A percentile compares a stretch with the other conserved stretches of the same genome.
phyloP scores from a whole-genome alignment of 2,888 invertebrate genomes.

The Sinhomidia bicolor region DNA sequence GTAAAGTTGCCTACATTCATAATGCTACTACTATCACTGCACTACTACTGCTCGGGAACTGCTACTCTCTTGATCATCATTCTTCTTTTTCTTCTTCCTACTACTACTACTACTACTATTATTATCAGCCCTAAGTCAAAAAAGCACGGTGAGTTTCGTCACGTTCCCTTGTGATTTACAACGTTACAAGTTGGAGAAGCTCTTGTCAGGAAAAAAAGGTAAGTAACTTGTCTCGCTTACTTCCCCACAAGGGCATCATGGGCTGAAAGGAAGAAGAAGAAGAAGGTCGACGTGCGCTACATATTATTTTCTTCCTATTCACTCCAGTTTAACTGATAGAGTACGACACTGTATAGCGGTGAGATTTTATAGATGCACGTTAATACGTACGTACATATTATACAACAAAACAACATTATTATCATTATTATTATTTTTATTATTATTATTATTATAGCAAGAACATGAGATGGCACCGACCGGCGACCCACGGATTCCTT shows the following conservation, averaged over 20 bases:
- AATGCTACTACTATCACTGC: not conserved
- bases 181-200: slow-evolving; percentile 17
- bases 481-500: too few species aligned
- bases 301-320: too few species aligned
- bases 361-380: too few species aligned
- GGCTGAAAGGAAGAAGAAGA: not conserved
- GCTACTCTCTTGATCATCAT: too few species aligned
- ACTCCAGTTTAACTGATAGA: too few species aligned
- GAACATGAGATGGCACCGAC: too few species aligned
- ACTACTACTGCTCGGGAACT: not conserved
- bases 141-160: slow-evolving; percentile 42
- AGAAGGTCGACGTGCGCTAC: not conserved
- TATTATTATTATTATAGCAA: not conserved
- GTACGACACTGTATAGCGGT: too few species aligned
- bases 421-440: too few species aligned
- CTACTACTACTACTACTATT: too few species aligned
- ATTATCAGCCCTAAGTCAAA: slow-evolving; percentile 44
- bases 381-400: too few species aligned
- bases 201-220: slow-evolving; percentile 28
- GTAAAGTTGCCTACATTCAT: slow-evolving; percentile 16
- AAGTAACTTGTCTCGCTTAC: slow-evolving; percentile 38
- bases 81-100: too few species aligned
- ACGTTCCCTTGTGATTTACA: slow-evolving; percentile 64
- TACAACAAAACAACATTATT: too few species aligned
- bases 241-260: not conserved